Conservation (phyloP, 2,888 invertebrate species). For the Automeris io region DNA sequence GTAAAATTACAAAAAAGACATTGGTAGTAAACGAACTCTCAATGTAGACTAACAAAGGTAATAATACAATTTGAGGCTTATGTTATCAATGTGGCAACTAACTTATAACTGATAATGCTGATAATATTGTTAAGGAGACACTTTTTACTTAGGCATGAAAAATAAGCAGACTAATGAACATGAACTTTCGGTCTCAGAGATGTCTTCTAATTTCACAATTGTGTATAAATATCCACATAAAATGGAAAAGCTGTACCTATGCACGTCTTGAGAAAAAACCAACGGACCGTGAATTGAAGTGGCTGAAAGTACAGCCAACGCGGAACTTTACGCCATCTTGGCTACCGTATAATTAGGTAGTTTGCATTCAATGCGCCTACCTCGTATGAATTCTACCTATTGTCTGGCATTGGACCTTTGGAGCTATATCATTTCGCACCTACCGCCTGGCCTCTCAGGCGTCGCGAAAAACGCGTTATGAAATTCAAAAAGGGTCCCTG, state of each 20-base stretch:
- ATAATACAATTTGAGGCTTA: too few species aligned
- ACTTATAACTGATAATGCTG: too few species aligned
- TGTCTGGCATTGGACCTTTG: conserved; percentile 74
- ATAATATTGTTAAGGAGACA: too few species aligned
- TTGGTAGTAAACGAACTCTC: too few species aligned
- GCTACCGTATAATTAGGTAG: conserved; percentile 61
- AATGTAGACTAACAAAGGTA: too few species aligned
- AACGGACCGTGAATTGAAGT: conserved; percentile 40
- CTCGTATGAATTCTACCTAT: conserved; percentile 74
- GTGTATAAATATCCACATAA: not conserved
- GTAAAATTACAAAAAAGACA: too few species aligned
- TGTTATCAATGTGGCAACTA: too few species aligned
- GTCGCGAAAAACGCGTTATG: conserved; percentile 48
- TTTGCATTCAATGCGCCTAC: conserved; percentile 64
- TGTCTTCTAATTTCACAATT: too few species aligned
- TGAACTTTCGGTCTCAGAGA: too few species aligned
- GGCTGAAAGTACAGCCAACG: conserved; percentile 25
- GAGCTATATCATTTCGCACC: conserved; percentile 74
- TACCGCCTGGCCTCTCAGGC: conserved; percentile 43
- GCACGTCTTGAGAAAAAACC: conserved; percentile 25
- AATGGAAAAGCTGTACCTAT: conserved; percentile 15
- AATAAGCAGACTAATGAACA: too few species aligned
- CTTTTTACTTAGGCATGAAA: too few species aligned
- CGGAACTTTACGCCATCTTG: conserved; percentile 57
- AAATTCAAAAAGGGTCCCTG: conserved; percentile 47